A percentile compares a stretch with the other conserved stretches of the same genome.
These are phyloP conservation scores for Talpa occidentalis DNA, from an alignment of 2,113 vertebrate genomes.

Conservation along the genomic window DNA sequence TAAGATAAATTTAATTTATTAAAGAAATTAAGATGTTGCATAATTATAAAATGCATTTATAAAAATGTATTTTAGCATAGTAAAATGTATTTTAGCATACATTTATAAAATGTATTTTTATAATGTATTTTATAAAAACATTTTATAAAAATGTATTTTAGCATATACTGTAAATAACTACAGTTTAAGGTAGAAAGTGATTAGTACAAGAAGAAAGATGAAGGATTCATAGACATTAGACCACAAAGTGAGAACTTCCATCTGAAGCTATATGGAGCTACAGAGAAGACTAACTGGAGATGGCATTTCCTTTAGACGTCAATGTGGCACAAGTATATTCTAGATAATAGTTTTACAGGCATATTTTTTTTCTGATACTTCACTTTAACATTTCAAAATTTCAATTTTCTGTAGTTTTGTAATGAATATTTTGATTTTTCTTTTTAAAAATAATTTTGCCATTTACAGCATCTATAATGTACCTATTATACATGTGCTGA, in stretches of 20 bases:
- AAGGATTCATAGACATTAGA: neutral
- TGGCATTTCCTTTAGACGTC: neutral
- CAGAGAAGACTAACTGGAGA: neutral
- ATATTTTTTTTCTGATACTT: constrained; percentile 18
- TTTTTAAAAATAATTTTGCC: neutral
- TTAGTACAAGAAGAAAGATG: neutral
- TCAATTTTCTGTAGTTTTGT: neutral
- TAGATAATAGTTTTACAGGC: neutral
- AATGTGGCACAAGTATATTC: neutral
- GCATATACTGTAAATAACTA: neutral
- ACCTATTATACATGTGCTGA: neutral
- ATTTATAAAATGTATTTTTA: too few species aligned
- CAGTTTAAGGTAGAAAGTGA: neutral
- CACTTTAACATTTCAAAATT: neutral
- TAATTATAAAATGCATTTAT: neutral
- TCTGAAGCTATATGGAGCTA: neutral
- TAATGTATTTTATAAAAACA: too few species aligned
- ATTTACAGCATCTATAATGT: neutral
- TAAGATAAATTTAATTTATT: neutral
- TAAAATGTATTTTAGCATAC: too few species aligned
- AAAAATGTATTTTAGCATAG: neutral
- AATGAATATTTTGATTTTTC: neutral
- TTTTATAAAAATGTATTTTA: too few species aligned
- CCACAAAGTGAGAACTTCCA: neutral
- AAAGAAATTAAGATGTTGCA: neutral